Evolutionary conservation across 2,888 invertebrate species (phyloP).

Genomic region (Cheilosia urbana): DNA sequence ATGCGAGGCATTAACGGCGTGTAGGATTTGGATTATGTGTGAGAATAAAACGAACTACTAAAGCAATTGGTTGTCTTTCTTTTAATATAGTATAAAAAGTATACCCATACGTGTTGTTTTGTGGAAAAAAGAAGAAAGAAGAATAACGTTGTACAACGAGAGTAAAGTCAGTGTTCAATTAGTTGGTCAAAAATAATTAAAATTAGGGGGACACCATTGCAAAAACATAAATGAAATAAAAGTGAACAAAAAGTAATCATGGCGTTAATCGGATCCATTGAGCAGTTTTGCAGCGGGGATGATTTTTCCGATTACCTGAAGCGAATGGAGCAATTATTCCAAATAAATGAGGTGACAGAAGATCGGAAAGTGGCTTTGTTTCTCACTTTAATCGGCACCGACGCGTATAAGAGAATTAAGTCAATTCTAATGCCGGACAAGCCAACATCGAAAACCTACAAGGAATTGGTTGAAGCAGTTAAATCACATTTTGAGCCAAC

Average conservation of each 20-base stretch:
- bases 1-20: too few relatives aligned
- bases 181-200: background rate
- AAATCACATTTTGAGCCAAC: constrained; percentile 28
- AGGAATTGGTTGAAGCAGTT: constrained; percentile 10
- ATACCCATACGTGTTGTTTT: background rate
- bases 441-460: constrained; percentile 4
- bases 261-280: constrained; percentile 8
- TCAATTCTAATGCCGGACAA: constrained; percentile 23
- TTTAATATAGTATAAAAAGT: background rate
- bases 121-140: too few relatives aligned
- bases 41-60: background rate
- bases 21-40: too few relatives aligned
- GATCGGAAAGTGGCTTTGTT: constrained; percentile 23
- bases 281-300: constrained; percentile 17
- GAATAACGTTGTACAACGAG: background rate
- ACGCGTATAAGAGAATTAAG: constrained; percentile 24
- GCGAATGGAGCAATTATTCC: constrained; percentile 21
- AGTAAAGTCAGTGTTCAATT: background rate
- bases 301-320: constrained; percentile 28
- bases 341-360: constrained; percentile 35
- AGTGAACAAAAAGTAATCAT: background rate
- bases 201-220: background rate
- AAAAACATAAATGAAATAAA: background rate
- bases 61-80: background rate
- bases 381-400: constrained; percentile 14